These are phyloP conservation scores for Matsumurasca onukii DNA, from an alignment of 1,140 invertebrate genomes.

Conservation along the genomic window DNA sequence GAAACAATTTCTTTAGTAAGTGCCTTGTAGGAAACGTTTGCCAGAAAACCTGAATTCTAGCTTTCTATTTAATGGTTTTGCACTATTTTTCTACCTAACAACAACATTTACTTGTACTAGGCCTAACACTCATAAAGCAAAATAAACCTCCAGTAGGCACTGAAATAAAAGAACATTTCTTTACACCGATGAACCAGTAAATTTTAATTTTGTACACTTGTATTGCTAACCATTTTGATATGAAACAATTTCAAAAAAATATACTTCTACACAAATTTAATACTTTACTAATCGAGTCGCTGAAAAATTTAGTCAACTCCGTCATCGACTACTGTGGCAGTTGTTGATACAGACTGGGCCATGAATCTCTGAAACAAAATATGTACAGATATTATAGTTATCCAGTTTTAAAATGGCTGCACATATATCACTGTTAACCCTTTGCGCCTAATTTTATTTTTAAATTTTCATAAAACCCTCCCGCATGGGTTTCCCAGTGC, in stretches of 20 bases:
- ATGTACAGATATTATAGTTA: neutral
- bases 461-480: too few relatives aligned
- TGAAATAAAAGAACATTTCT: neutral
- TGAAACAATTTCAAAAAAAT: neutral
- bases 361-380: constrained; percentile 22
- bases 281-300: neutral
- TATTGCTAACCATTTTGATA: neutral
- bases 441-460: neutral
- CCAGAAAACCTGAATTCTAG: too few relatives aligned
- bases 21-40: too few relatives aligned
- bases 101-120: too few relatives aligned
- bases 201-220: neutral
- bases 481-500: too few relatives aligned
- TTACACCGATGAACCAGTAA: neutral
- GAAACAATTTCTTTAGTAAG: too few relatives aligned
- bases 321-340: constrained; percentile 22
- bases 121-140: too few relatives aligned
- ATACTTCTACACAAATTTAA: neutral
- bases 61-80: too few relatives aligned
- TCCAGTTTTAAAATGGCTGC: neutral
- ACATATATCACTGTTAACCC: neutral
- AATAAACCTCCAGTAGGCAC: too few relatives aligned
- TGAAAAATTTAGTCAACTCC: constrained; percentile 12
- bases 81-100: too few relatives aligned
- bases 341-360: neutral